Evolutionary conservation across 37 sponge, comb jelly and placozoan genomes (phyloP).

Genomic region (Cladorhizidae sp.): DNA sequence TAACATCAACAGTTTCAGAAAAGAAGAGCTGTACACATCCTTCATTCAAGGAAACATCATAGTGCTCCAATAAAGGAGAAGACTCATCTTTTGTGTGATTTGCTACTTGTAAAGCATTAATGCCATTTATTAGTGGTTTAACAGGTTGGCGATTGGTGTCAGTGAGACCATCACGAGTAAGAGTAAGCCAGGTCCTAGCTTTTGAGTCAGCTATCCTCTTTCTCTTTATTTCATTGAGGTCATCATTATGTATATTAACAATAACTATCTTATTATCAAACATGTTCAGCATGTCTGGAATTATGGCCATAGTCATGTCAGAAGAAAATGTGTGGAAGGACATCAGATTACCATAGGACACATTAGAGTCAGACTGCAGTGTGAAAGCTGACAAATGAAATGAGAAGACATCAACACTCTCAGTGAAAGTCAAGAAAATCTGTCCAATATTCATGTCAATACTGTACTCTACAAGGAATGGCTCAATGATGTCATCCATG

Average conservation of each 20-base stretch:
- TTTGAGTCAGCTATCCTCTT: constrained; percentile 65
- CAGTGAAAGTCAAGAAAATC: constrained; percentile 79
- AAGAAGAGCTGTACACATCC: constrained; percentile 78
- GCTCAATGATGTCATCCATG: constrained; percentile 63
- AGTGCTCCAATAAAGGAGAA: constrained; percentile 56
- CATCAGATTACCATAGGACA: constrained; percentile 55
- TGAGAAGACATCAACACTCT: constrained; percentile 84
- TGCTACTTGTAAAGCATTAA: constrained; percentile 37
- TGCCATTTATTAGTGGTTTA: constrained; percentile 80
- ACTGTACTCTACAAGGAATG: constrained; percentile 69
- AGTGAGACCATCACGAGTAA: constrained; percentile 58
- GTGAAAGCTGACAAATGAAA: constrained; percentile 56
- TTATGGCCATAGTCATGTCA: constrained; percentile 44
- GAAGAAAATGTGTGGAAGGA: constrained; percentile 61
- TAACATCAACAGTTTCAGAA: constrained; percentile 88
- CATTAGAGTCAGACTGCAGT: constrained; percentile 71
- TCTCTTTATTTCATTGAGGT: constrained; percentile 89
- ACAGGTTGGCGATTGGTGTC: constrained; percentile 78
- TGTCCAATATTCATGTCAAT: constrained; percentile 82
- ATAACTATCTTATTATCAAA: constrained; percentile 80
- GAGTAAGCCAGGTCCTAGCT: constrained; percentile 81
- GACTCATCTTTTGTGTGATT: constrained; percentile 75
- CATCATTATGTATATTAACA: constrained; percentile 66
- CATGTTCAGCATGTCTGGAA: constrained; percentile 51
- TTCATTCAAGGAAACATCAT: constrained; percentile 64